These are phyloP conservation scores for Eutolmus rufibarbis DNA, from an alignment of 2,888 invertebrate species.

Conservation along the genomic window DNA sequence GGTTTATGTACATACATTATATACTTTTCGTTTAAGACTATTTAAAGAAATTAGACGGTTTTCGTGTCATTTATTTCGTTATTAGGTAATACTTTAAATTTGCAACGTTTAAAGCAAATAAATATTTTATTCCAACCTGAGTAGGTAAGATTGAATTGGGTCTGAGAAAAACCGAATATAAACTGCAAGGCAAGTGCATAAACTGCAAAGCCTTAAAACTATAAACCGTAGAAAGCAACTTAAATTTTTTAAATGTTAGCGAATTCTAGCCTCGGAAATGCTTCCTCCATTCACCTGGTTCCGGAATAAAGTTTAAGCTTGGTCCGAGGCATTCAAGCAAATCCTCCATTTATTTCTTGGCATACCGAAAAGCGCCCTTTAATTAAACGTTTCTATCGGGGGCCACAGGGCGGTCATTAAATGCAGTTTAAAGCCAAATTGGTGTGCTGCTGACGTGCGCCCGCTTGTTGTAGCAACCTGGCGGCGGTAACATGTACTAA, in stretches of 20 bases:
- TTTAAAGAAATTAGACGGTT: no score
- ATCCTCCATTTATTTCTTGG: background rate
- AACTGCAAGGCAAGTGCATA: background rate
- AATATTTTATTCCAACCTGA: no score
- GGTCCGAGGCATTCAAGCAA: background rate
- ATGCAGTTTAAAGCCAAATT: background rate
- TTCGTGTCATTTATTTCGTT: no score
- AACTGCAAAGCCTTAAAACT: background rate
- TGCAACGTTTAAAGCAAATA: no score
- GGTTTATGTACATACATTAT: no score
- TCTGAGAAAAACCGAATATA: no score
- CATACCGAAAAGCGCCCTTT: background rate
- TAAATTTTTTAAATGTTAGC: background rate
- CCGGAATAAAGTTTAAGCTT: background rate
- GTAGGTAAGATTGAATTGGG: no score
- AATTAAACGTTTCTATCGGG: background rate
- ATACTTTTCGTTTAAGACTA: no score
- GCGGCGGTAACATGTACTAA: background rate
- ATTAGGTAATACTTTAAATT: no score
- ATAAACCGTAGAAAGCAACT: background rate
- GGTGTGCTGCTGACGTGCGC: background rate
- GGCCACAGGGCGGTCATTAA: background rate
- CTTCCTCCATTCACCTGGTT: background rate
- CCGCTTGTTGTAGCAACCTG: background rate
- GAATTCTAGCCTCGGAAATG: background rate